phyloP scores from a whole-genome alignment of 2,113 vertebrate species.

The Peromyscus californicus region DNA sequence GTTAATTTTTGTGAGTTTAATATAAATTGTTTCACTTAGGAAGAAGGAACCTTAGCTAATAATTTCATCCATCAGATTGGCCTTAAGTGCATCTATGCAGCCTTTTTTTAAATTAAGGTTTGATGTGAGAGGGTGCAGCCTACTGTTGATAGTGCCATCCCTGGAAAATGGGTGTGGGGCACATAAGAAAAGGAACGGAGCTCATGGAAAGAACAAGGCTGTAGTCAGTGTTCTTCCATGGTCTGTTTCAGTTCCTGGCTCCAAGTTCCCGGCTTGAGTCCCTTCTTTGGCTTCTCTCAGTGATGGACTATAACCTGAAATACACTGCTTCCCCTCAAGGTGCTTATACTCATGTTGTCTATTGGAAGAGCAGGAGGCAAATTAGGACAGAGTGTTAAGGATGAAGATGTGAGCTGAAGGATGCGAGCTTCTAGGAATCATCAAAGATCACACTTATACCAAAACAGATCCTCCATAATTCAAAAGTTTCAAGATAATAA shows the following conservation, averaged over 20 bases:
- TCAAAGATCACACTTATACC: neutral
- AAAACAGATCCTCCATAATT: neutral
- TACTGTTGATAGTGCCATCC: neutral
- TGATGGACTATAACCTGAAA: neutral
- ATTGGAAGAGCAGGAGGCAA: neutral
- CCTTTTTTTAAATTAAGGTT: neutral
- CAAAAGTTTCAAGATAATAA: neutral
- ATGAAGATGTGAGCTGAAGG: neutral
- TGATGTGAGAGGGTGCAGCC: no score
- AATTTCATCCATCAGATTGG: neutral
- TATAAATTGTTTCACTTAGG: neutral
- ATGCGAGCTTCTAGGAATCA: neutral
- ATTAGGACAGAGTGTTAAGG: neutral
- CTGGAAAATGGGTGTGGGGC: no score
- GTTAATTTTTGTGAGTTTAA: neutral
- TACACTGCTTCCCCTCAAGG: neutral
- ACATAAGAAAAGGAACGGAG: neutral
- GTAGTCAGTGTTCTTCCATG: neutral
- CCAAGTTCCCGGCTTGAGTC: neutral
- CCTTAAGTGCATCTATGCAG: neutral
- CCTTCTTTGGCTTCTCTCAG: neutral
- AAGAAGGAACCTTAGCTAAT: neutral
- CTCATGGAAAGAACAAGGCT: neutral
- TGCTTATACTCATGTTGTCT: neutral
- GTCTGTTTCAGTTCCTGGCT: neutral